phyloP scores from a whole-genome alignment of 2,888 invertebrate genomes.

The Endotricha flammealis region DNA sequence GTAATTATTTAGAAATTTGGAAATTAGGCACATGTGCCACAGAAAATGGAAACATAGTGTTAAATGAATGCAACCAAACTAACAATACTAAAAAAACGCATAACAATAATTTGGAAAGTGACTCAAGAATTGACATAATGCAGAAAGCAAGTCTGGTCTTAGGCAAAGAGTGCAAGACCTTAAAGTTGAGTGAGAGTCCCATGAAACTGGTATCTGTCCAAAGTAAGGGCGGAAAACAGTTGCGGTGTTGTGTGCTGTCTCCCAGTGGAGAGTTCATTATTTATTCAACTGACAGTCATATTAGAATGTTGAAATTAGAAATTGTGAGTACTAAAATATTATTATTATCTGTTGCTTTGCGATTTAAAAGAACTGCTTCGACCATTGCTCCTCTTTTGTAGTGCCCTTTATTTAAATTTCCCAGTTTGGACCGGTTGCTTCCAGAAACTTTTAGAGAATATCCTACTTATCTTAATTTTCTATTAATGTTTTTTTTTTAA shows the following conservation, averaged over 20 bases:
- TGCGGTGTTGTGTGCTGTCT: slow-evolving; percentile 84
- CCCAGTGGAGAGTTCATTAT: slow-evolving; percentile 84
- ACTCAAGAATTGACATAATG: slow-evolving; percentile 42
- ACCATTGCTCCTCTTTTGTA: too few relatives aligned
- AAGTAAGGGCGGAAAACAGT: slow-evolving; percentile 81
- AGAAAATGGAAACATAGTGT: slow-evolving; percentile 75
- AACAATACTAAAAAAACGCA: slow-evolving; percentile 25
- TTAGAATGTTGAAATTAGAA: slow-evolving; percentile 83
- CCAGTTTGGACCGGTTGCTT: too few relatives aligned
- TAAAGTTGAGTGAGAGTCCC: slow-evolving; percentile 74
- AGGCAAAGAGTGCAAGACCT: slow-evolving; percentile 34
- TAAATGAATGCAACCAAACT: slow-evolving; percentile 28
- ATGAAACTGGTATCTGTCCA: slow-evolving; percentile 83
- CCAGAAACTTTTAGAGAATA: too few relatives aligned
- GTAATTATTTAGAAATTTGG: slow-evolving; percentile 76
- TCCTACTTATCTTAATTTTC: too few relatives aligned
- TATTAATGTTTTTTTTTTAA: too few relatives aligned
- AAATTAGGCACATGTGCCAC: slow-evolving; percentile 68
- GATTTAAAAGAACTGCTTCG: too few relatives aligned
- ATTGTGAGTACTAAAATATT: too few relatives aligned
- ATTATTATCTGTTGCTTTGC: too few relatives aligned
- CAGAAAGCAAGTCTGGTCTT: slow-evolving; percentile 32
- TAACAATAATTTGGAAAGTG: slow-evolving; percentile 41
- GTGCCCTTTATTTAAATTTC: too few relatives aligned
- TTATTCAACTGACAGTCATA: slow-evolving; percentile 83